Percentiles rank a stretch among this genome's conserved stretches.
phyloP scores from a whole-genome alignment of 1,140 invertebrate genomes.

The Caenorhabditis tropicalis region DNA sequence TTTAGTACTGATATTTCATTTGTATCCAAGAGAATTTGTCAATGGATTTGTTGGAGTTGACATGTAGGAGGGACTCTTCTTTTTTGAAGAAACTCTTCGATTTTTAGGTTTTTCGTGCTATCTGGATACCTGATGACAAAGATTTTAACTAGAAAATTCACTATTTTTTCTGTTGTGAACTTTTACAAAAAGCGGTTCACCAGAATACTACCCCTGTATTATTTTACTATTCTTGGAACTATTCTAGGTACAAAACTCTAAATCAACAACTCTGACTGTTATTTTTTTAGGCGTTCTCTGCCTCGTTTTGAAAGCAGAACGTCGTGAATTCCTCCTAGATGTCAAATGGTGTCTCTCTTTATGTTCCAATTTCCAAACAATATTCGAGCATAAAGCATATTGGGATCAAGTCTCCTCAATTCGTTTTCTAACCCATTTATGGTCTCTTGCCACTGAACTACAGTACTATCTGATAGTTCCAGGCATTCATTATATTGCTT shows the following conservation, averaged over 20 bases:
- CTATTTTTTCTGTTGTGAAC: background rate
- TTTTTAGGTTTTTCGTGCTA: slow-evolving; percentile 42
- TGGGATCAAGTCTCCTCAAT: slow-evolving; percentile 34
- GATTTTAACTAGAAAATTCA: background rate
- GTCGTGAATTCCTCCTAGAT: background rate
- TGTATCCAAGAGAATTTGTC: slow-evolving; percentile 30
- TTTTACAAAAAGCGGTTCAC: slow-evolving; percentile 38
- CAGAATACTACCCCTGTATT: background rate
- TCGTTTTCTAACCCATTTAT: slow-evolving; percentile 1
- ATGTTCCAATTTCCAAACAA: background rate
- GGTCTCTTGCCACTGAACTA: slow-evolving; percentile 28
- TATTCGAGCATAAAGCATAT: slow-evolving; percentile 2
- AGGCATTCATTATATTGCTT: background rate
- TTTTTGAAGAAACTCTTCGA: background rate
- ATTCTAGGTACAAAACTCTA: background rate
- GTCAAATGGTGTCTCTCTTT: background rate
- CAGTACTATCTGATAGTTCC: slow-evolving; percentile 42
- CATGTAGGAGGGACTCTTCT: background rate
- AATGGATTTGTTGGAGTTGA: slow-evolving; percentile 49
- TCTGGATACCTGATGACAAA: slow-evolving; percentile 37
- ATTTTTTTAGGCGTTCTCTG: background rate
- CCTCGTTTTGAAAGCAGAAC: background rate
- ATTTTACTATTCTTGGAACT: background rate
- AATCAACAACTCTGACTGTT: background rate
- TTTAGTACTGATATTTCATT: slow-evolving; percentile 31